Base-by-base conservation (phyloP, 2,113 vertebrate genomes). In the Vidua chalybeata region DNA sequence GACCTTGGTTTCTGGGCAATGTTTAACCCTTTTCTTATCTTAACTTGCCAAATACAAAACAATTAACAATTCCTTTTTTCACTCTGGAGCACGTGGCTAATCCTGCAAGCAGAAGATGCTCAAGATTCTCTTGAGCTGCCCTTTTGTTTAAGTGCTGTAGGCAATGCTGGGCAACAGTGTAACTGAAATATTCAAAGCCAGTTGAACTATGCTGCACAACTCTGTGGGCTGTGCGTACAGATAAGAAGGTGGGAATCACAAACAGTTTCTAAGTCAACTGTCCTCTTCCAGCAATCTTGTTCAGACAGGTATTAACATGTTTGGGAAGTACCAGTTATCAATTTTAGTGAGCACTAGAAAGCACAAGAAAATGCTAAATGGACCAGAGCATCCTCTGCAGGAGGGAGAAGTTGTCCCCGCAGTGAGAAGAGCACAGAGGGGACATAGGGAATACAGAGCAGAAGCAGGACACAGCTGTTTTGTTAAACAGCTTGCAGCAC, bases 11-110 rank as follows among this genome's bases (percentile, higher is more conserved):
- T 89, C 51, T 71, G n/a, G 56, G 58, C 56, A 87, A 91, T 89
- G 76, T 80, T 96, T 87, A 91, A 89, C 52, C 16, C 18, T 67
- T 74, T 66, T 84, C 62, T 90, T 85, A 92, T 92, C 93, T 91
- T 91, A 81, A 62, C 13, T 35, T 75, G 26, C 18, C 56, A 91
- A 78, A 82, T 20, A 59, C 21, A 75, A 71, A 78, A 43, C 24
- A 35, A 84, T 66, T 66, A 76, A 61, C 58, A 80, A 58, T 8
- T 46, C 13, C 56, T 91, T 92, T 78, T 22, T 51, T 84, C 48
- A 6, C 66, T 56, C 39, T 14, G 51, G 18, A 93, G 43, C 61
- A 81, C 0, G 0, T 14, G 77, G 73, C 52, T 84, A 78, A 94
- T 89, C 56, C 66, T 51, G n/a, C 28, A 58, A 58, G 46, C 55